Conservation (phyloP, 2,888 invertebrate genomes). For the Cryptus armator region DNA sequence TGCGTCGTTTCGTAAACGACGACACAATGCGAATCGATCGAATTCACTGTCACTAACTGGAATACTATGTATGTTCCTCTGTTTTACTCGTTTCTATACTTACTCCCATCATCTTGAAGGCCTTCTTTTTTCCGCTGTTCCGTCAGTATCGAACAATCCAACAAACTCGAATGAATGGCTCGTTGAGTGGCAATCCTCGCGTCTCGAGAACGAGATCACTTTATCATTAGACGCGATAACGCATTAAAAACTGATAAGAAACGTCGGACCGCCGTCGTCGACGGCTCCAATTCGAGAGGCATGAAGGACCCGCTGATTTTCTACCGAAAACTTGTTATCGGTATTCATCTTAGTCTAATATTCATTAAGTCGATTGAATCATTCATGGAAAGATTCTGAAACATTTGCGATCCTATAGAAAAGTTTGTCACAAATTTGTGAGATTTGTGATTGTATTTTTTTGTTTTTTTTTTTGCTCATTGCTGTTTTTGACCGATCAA, state of each 20-base stretch:
- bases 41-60: slow-evolving; percentile 1
- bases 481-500: background rate
- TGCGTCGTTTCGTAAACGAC: slow-evolving; percentile 39
- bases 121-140: background rate
- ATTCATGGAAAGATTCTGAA: too few species aligned
- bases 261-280: background rate
- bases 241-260: slow-evolving; percentile 56
- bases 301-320: background rate
- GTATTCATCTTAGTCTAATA: too few species aligned
- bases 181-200: slow-evolving; percentile 3
- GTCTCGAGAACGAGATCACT: slow-evolving; percentile 32
- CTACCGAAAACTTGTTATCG: background rate
- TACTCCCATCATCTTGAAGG: slow-evolving; percentile 69
- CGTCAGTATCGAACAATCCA: slow-evolving; percentile 15
- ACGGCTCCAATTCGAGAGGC: background rate
- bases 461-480: background rate
- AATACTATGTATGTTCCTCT: slow-evolving; percentile 1
- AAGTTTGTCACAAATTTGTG: too few species aligned
- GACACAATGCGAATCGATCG: slow-evolving; percentile 20
- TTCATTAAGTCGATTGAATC: too few species aligned
- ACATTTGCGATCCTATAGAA: too few species aligned
- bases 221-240: slow-evolving; percentile 60
- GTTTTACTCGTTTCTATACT: slow-evolving; percentile 47
- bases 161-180: slow-evolving; percentile 27
- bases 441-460: too few species aligned